Conservation (phyloP, 2,113 vertebrate species). For the Tursiops truncatus region DNA sequence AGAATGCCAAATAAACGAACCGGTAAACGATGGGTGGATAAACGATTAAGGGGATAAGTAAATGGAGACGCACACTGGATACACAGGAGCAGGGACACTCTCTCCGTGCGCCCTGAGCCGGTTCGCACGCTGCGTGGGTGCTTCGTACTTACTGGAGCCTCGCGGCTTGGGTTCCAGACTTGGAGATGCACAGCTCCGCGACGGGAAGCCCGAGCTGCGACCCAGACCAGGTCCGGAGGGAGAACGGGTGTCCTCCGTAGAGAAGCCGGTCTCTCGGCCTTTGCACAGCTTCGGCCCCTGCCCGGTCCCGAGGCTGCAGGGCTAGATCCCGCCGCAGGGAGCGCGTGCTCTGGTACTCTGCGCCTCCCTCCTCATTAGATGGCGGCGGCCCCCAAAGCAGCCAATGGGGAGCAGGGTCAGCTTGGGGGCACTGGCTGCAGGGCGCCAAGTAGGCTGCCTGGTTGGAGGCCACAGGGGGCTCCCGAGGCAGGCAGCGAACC, state of each 20-base stretch:
- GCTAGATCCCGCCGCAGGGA: neutral
- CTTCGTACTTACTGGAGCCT: neutral
- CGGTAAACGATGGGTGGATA: neutral
- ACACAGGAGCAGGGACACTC: neutral
- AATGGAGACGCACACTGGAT: neutral
- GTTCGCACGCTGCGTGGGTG: neutral
- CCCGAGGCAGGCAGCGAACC: neutral
- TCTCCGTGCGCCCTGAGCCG: neutral
- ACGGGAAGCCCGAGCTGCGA: neutral
- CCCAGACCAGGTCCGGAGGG: neutral
- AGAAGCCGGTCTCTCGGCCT: neutral
- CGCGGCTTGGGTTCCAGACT: neutral
- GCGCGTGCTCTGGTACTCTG: accelerated
- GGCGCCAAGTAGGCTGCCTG: neutral
- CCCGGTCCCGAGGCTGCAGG: neutral
- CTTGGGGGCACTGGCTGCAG: neutral
- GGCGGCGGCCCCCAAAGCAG: neutral
- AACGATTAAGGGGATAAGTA: neutral
- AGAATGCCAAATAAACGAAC: neutral
- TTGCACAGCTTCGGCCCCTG: neutral
- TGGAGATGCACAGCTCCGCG: neutral
- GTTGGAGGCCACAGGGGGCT: neutral
- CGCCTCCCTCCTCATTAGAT: neutral
- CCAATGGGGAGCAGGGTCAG: neutral
- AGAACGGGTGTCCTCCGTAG: neutral